Percentiles rank a stretch among this genome's conserved stretches.
phyloP scores from a whole-genome alignment of 2,888 invertebrate species.

The Auanema sp. region DNA sequence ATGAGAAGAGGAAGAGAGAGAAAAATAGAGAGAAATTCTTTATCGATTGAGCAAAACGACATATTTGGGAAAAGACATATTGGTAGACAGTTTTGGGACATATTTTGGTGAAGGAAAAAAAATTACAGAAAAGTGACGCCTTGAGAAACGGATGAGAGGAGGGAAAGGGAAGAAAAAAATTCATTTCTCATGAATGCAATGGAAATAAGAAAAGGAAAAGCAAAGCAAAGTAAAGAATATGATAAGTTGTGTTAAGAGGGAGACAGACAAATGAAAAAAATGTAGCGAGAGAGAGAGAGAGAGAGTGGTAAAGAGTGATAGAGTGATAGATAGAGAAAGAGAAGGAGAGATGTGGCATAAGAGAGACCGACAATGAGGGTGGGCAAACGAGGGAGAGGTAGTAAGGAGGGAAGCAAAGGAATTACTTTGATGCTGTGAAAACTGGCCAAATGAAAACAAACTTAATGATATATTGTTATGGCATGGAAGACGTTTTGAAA shows the following conservation, averaged over 20 bases:
- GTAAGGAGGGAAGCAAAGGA: neutral
- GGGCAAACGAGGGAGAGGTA: neutral
- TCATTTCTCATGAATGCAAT: too few species aligned
- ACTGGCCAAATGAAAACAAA: constrained; percentile 3
- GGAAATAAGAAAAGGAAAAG: neutral
- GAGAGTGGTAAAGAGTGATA: neutral
- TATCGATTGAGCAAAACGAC: too few species aligned
- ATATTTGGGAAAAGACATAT: too few species aligned
- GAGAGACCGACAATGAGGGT: too few species aligned
- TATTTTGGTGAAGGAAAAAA: too few species aligned
- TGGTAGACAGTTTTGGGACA: too few species aligned
- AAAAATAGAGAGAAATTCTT: too few species aligned
- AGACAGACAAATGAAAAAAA: neutral
- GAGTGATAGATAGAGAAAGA: neutral
- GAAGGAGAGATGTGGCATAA: constrained; percentile 6
- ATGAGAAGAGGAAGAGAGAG: too few species aligned
- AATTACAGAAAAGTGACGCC: too few species aligned
- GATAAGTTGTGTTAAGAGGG: neutral
- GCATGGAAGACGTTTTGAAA: neutral
- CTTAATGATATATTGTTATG: constrained; percentile 5
- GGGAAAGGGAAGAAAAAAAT: too few species aligned
- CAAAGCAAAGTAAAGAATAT: neutral
- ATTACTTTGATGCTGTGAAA: too few species aligned
- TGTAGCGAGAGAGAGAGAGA: constrained; percentile 4
- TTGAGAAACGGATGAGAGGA: too few species aligned